A percentile compares a stretch with the other conserved stretches of the same genome.
Evolutionary conservation across 2,113 vertebrate species (phyloP).

Genomic region (Lophius piscatorius): DNA sequence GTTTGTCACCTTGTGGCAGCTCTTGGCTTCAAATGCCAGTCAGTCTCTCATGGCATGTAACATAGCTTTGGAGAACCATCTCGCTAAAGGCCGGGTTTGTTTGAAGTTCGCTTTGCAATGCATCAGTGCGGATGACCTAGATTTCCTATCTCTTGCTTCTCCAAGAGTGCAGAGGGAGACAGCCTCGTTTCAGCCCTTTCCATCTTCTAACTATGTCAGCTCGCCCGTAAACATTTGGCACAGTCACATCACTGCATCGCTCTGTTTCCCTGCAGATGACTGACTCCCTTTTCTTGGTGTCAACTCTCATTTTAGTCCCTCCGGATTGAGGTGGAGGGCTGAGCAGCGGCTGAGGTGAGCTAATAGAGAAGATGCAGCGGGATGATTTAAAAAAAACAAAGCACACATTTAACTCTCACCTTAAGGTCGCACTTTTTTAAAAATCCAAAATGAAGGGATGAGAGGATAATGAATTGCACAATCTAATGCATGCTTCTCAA

Average conservation of each 20-base stretch:
- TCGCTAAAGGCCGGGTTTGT: conserved; percentile 77
- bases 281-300: conserved; percentile 45
- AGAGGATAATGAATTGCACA: not conserved
- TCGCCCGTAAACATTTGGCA: conserved; percentile 77
- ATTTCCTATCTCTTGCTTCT: conserved; percentile 68
- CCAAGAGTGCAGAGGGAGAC: conserved; percentile 62
- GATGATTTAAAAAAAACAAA: not conserved
- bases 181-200: conserved; percentile 66
- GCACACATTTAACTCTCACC: not conserved
- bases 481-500: not conserved
- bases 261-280: conserved; percentile 44
- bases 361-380: not conserved
- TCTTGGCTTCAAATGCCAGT: conserved; percentile 58
- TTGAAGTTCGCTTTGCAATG: conserved; percentile 79
- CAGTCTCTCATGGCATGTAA: conserved; percentile 67
- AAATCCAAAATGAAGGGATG: not conserved
- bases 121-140: conserved; percentile 79
- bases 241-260: conserved; percentile 55
- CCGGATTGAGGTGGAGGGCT: conserved; percentile 22
- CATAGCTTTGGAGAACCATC: conserved; percentile 64
- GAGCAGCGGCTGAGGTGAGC: conserved; percentile 6
- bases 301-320: conserved; percentile 34
- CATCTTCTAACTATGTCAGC: conserved; percentile 76
- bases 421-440: too few species aligned
- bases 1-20: conserved; percentile 37